Percentiles rank a stretch among this genome's conserved stretches.
Evolutionary conservation across 1,140 invertebrate species (phyloP).

Genomic region (Octopus bimaculoides): DNA sequence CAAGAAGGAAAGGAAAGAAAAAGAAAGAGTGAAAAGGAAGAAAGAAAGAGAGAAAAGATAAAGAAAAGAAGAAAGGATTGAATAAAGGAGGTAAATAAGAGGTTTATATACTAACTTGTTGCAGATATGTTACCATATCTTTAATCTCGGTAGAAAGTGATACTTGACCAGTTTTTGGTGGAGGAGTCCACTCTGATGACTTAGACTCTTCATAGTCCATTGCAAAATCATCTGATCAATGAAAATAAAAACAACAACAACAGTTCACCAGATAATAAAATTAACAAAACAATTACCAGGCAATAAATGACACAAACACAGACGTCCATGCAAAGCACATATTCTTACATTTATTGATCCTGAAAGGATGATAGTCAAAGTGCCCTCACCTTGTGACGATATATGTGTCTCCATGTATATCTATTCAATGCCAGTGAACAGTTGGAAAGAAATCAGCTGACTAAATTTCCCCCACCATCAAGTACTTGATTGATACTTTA

Average conservation of each 20-base stretch:
- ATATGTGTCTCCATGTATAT: too few species aligned
- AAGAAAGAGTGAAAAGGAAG: background rate
- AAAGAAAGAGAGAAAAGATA: background rate
- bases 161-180: background rate
- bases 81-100: background rate
- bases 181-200: background rate
- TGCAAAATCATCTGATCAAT: background rate
- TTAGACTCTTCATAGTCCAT: background rate
- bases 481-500: too few species aligned
- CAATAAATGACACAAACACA: too few species aligned
- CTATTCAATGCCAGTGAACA: too few species aligned
- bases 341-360: too few species aligned
- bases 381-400: too few species aligned
- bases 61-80: background rate
- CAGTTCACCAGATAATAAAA: too few species aligned
- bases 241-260: background rate
- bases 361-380: too few species aligned
- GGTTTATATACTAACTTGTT: background rate
- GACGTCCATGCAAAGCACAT: too few species aligned
- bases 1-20: background rate
- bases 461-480: too few species aligned
- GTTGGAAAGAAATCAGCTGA: too few species aligned
- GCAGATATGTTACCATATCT: background rate
- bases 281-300: too few species aligned
- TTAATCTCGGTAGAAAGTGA: background rate